These are phyloP conservation scores for Fopius arisanus DNA, from an alignment of 1,140 invertebrate genomes.

Conservation along the genomic window DNA sequence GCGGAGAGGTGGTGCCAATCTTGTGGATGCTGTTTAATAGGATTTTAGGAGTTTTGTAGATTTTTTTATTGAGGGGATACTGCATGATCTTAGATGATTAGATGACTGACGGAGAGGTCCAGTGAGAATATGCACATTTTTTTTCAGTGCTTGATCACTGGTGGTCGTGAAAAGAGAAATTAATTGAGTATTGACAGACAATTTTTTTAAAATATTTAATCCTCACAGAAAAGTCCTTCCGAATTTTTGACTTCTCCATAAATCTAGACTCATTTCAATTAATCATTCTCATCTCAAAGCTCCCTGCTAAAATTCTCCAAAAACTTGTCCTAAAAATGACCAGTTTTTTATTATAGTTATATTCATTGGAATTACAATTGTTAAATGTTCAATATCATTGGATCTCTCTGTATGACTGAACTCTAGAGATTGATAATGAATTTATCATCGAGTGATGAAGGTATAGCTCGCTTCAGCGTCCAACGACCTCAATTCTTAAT, in stretches of 20 bases:
- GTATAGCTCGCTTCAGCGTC: neutral
- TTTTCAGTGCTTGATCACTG: too few species aligned
- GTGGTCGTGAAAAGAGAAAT: too few species aligned
- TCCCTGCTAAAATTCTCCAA: too few species aligned
- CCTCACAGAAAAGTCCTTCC: too few species aligned
- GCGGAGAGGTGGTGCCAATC: neutral
- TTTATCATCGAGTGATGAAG: neutral
- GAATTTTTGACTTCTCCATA: too few species aligned
- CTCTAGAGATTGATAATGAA: neutral
- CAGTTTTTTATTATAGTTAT: too few species aligned
- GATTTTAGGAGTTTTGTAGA: neutral
- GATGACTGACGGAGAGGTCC: neutral
- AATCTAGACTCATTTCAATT: too few species aligned
- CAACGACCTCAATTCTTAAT: conserved; percentile 11
- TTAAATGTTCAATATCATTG: neutral
- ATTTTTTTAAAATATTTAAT: too few species aligned
- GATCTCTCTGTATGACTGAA: neutral
- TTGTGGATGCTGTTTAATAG: neutral
- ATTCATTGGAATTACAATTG: too few species aligned
- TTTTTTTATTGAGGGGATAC: neutral
- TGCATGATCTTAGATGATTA: conserved; percentile 2
- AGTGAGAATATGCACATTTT: neutral
- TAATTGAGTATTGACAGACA: too few species aligned
- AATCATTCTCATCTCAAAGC: too few species aligned
- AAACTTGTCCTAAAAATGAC: too few species aligned